Evolutionary conservation across 2,888 invertebrate genomes (phyloP).

Genomic region (Ormyrus rosae): DNA sequence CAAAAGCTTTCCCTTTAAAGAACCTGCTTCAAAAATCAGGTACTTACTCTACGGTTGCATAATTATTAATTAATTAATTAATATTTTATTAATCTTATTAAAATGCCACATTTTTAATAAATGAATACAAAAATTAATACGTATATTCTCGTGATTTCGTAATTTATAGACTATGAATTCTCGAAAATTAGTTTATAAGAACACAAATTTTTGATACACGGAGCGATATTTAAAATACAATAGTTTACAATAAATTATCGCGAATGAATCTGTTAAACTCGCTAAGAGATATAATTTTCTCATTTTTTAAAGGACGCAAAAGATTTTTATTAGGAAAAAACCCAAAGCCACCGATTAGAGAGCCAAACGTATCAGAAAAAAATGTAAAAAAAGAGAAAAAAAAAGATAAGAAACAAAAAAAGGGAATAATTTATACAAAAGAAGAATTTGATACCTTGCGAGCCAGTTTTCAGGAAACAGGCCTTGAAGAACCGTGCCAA

Average conservation of each 20-base stretch:
- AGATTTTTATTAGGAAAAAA: too few species aligned
- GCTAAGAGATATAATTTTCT: too few species aligned
- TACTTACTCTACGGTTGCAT: background rate
- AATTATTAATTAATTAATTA: too few species aligned
- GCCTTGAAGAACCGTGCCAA: too few species aligned
- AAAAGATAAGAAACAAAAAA: too few species aligned
- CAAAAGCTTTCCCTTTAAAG: conserved; percentile 1
- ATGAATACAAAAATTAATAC: background rate
- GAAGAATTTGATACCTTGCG: too few species aligned
- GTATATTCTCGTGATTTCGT: conserved; percentile 13
- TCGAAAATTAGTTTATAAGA: conserved; percentile 41
- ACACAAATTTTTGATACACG: conserved; percentile 7
- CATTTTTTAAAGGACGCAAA: too few species aligned
- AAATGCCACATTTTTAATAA: background rate
- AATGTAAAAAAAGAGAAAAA: background rate
- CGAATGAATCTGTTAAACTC: too few species aligned
- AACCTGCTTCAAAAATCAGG: conserved; percentile 23
- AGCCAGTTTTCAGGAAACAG: too few species aligned
- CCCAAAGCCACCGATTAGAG: conserved; percentile 33
- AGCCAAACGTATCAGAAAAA: conserved; percentile 5
- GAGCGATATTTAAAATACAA: too few species aligned
- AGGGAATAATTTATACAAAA: too few species aligned
- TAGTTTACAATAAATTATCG: too few species aligned
- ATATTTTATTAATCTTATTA: background rate
- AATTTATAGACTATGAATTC: conserved; percentile 50